Percentiles rank a stretch among this genome's conserved stretches.
Conservation (phyloP, 2,797 vertebrate species). For the Sebastes wilsoni region DNA sequence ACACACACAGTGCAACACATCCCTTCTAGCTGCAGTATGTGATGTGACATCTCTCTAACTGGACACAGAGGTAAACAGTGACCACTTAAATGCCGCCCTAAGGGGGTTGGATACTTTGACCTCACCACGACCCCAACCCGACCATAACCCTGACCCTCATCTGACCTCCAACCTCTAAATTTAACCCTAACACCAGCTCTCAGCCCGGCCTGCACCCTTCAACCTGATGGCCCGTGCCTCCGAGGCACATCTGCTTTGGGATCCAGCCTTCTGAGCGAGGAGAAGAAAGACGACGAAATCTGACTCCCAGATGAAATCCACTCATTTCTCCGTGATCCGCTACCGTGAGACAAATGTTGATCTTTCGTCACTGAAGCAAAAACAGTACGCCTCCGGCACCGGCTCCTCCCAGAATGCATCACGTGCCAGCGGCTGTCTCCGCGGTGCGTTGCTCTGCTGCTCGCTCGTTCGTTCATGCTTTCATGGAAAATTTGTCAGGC, state of each 20-base stretch:
- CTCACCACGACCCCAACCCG: slow-evolving; percentile 73
- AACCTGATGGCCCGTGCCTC: slow-evolving; percentile 67
- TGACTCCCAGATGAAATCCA: slow-evolving; percentile 71
- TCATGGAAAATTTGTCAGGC: slow-evolving; percentile 19
- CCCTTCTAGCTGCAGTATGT: background rate
- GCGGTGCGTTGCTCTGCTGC: background rate
- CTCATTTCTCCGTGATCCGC: slow-evolving; percentile 67
- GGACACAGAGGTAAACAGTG: slow-evolving; percentile 61
- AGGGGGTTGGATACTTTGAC: slow-evolving; percentile 67
- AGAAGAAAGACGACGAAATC: slow-evolving; percentile 63
- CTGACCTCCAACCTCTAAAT: slow-evolving; percentile 73
- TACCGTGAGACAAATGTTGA: slow-evolving; percentile 76
- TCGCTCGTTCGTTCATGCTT: slow-evolving; percentile 4
- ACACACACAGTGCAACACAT: background rate
- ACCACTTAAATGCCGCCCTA: slow-evolving; percentile 62
- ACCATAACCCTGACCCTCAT: slow-evolving; percentile 79
- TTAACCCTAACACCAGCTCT: slow-evolving; percentile 80
- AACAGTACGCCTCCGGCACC: slow-evolving; percentile 7
- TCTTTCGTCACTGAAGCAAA: slow-evolving; percentile 54
- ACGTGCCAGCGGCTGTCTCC: slow-evolving; percentile 2
- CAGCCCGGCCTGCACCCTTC: slow-evolving; percentile 67
- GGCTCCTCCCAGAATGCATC: slow-evolving; percentile 43
- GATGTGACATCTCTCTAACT: slow-evolving; percentile 16
- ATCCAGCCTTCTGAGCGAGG: slow-evolving; percentile 44
- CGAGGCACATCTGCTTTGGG: slow-evolving; percentile 78